Conservation (phyloP, 2,888 invertebrate species). For the Athetis lepigone region DNA sequence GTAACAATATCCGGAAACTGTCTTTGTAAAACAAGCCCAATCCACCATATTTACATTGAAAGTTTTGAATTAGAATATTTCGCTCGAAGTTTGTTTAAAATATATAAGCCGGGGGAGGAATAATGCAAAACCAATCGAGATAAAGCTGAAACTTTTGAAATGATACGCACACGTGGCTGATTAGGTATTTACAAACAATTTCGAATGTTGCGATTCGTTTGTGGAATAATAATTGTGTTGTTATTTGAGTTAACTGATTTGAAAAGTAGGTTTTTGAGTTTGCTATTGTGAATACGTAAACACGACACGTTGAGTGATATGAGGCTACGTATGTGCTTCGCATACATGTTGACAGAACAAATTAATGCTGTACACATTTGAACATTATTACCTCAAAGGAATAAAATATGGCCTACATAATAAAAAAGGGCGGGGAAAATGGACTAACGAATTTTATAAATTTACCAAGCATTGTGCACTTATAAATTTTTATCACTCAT, state of each 20-base stretch:
- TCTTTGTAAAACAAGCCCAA: constrained; percentile 70
- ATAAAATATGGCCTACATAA: constrained; percentile 10
- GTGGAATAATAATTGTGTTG: constrained; percentile 55
- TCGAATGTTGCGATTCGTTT: constrained; percentile 50
- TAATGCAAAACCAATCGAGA: constrained; percentile 77
- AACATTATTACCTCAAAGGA: constrained; percentile 12
- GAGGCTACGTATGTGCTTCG: constrained; percentile 10
- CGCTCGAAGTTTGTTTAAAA: constrained; percentile 75
- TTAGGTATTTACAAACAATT: constrained; percentile 69
- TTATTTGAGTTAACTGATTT: constrained; percentile 53
- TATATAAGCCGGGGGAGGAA: constrained; percentile 73
- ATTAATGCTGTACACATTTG: neutral
- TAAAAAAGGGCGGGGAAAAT: too few relatives aligned
- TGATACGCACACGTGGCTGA: constrained; percentile 70
- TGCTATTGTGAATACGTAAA: constrained; percentile 45
- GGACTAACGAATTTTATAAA: too few relatives aligned
- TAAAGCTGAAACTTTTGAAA: constrained; percentile 74
- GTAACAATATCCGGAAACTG: constrained; percentile 58
- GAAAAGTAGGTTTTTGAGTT: constrained; percentile 40
- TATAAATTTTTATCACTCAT: too few relatives aligned
- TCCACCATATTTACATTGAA: constrained; percentile 77
- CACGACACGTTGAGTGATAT: constrained; percentile 50
- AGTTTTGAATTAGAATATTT: constrained; percentile 74
- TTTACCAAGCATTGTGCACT: too few relatives aligned
- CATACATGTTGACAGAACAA: constrained; percentile 21